phyloP scores from a whole-genome alignment of 1,140 invertebrate species.

The Sitobion miscanthi region DNA sequence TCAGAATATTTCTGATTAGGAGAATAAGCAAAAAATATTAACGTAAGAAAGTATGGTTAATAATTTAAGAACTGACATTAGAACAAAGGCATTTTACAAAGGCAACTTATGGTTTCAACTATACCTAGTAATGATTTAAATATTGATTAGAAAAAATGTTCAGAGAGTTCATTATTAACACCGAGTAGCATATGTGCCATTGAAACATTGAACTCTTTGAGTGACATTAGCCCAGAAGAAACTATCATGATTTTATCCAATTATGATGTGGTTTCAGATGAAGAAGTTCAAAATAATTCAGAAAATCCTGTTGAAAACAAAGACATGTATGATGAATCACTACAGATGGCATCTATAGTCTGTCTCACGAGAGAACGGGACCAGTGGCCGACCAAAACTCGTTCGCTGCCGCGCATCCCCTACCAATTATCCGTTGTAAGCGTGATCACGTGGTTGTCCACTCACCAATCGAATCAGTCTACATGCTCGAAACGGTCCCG shows the following conservation, averaged over 20 bases:
- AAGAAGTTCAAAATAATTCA: neutral
- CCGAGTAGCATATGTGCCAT: neutral
- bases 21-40: constrained; percentile 45
- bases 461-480: no score
- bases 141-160: neutral
- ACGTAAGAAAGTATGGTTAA: constrained; percentile 2
- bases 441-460: no score
- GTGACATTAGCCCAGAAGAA: constrained; percentile 27
- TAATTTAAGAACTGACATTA: constrained; percentile 43
- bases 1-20: constrained; percentile 34
- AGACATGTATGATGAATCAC: constrained; percentile 15
- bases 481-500: no score
- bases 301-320: neutral
- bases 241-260: constrained; percentile 38
- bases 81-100: neutral
- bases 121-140: neutral
- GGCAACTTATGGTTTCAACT: neutral
- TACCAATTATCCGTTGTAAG: no score
- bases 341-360: neutral
- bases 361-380: no score
- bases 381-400: no score
- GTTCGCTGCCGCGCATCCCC: no score
- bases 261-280: constrained; percentile 35
- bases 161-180: neutral
- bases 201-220: constrained; percentile 12